phyloP scores from a whole-genome alignment of 2,888 invertebrate genomes.

The Ganaspis brasiliensis region DNA sequence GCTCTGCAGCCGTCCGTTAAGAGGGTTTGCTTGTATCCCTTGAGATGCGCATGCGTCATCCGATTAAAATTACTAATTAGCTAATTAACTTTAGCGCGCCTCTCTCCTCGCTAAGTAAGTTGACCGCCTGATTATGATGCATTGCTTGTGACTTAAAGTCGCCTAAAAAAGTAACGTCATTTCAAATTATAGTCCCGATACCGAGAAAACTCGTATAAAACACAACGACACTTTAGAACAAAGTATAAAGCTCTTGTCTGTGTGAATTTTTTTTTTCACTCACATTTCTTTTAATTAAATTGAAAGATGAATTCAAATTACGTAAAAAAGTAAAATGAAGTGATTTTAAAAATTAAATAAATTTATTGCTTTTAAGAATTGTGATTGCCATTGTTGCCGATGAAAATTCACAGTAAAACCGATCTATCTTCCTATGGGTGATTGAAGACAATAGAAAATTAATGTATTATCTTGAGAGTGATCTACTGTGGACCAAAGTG shows the following conservation, averaged over 20 bases:
- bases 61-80: slow-evolving; percentile 81
- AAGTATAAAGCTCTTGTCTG: too few relatives aligned
- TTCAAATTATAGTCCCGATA: not conserved
- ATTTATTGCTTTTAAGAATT: too few relatives aligned
- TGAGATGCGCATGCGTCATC: slow-evolving; percentile 81
- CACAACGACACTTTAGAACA: not conserved
- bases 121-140: slow-evolving; percentile 80
- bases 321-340: too few relatives aligned
- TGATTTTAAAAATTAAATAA: too few relatives aligned
- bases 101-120: slow-evolving; percentile 68
- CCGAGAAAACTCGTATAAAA: slow-evolving; percentile 5
- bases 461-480: slow-evolving; percentile 75
- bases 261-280: too few relatives aligned
- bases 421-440: slow-evolving; percentile 67
- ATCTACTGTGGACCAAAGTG: slow-evolving; percentile 65
- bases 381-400: too few relatives aligned
- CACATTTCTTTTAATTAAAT: not conserved
- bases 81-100: slow-evolving; percentile 79
- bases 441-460: slow-evolving; percentile 76
- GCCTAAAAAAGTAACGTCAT: slow-evolving; percentile 26
- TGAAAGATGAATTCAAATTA: not conserved
- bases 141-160: slow-evolving; percentile 67
- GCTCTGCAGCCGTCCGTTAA: slow-evolving; percentile 73
- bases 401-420: slow-evolving; percentile 51
- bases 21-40: slow-evolving; percentile 81